Percentiles rank a stretch among this genome's conserved stretches.
phyloP scores from a whole-genome alignment of 2,113 vertebrate species.

The Urocynchramus pylzowi region DNA sequence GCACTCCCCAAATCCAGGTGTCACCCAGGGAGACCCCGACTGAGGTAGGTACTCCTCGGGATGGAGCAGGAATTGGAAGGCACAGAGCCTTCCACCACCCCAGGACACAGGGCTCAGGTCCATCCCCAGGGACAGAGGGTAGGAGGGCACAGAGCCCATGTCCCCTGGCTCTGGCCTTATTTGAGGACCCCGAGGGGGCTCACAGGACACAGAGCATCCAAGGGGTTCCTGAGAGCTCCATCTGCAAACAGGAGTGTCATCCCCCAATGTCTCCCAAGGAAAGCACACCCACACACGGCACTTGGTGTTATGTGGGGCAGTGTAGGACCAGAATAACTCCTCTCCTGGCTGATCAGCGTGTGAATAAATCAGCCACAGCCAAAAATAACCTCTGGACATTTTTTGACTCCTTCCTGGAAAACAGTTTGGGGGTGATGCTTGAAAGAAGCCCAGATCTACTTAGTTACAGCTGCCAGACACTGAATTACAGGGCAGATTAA shows the following conservation, averaged over 20 bases:
- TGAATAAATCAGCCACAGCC: neutral
- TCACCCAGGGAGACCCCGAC: neutral
- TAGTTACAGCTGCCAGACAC: neutral
- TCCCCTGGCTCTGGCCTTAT: neutral
- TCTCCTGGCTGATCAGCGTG: neutral
- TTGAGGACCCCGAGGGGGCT: fast-evolving
- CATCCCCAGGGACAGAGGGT: neutral
- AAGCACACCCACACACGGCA: neutral
- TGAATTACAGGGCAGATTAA: neutral
- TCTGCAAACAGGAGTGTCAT: neutral
- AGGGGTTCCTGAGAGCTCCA: neutral
- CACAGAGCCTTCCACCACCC: neutral
- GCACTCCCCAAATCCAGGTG: neutral
- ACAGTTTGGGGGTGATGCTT: neutral
- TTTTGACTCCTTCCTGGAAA: neutral
- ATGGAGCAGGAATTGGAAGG: neutral
- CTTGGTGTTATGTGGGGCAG: slow-evolving; percentile 24
- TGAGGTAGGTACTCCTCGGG: fast-evolving
- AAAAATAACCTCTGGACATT: slow-evolving; percentile 45
- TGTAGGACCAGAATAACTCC: slow-evolving; percentile 35
- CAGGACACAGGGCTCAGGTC: neutral
- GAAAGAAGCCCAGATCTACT: neutral
- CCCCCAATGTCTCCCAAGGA: neutral
- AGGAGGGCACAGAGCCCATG: neutral
- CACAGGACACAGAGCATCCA: neutral